A percentile compares a stretch with the other conserved stretches of the same genome.
phyloP scores from a whole-genome alignment of 2,113 vertebrate species.

The Planiliza haematocheilus region DNA sequence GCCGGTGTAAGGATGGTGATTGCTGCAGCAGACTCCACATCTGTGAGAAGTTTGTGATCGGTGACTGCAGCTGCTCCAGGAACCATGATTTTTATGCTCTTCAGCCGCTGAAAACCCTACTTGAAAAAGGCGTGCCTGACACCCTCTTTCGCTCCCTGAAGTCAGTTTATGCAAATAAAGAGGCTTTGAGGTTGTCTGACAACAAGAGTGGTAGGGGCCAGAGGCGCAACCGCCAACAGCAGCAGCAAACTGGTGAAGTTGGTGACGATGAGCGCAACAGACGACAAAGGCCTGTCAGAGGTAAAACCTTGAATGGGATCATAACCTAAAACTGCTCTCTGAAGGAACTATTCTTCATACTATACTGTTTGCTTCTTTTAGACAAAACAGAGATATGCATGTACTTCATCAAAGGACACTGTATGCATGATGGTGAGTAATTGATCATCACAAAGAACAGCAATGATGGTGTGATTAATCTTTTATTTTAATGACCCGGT shows the following conservation, averaged over 20 bases:
- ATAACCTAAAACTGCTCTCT: not conserved
- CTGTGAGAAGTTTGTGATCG: constrained; percentile 69
- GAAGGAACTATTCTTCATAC: not conserved
- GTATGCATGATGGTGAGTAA: constrained; percentile 75
- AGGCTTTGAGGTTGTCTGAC: constrained; percentile 38
- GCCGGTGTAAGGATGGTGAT: constrained; percentile 53
- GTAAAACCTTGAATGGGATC: constrained; percentile 27
- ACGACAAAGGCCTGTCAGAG: constrained; percentile 20
- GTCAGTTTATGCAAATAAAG: constrained; percentile 70
- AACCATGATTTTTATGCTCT: constrained; percentile 71
- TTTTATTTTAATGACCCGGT: not conserved
- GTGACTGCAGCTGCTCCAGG: constrained; percentile 67
- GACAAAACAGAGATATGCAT: constrained; percentile 83
- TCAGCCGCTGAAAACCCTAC: constrained; percentile 67
- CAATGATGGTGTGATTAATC: not conserved
- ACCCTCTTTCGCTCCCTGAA: constrained; percentile 60
- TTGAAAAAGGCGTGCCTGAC: constrained; percentile 44
- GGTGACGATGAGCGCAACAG: rapidly evolving
- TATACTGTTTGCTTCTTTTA: constrained; percentile 36
- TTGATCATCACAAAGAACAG: too few species aligned
- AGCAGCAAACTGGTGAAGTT: too few species aligned
- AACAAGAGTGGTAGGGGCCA: not conserved
- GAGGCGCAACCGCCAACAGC: not conserved
- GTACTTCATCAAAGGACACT: constrained; percentile 81
- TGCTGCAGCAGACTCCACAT: constrained; percentile 76